Base-by-base conservation (phyloP, 2,888 invertebrate genomes). In the Catocala fraxini region DNA sequence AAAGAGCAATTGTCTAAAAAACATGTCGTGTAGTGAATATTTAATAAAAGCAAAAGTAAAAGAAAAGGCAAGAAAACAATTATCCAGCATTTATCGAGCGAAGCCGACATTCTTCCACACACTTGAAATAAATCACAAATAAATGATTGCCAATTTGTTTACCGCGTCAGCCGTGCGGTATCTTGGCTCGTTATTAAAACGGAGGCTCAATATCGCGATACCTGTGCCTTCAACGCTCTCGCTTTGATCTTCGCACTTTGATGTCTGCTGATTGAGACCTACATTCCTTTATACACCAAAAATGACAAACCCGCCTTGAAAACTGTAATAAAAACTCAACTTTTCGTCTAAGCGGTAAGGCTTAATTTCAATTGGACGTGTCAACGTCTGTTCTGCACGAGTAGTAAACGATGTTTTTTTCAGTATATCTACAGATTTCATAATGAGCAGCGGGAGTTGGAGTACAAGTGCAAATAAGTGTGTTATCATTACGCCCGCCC, bases 391-490 rank as follows among this genome's bases (percentile, higher is more conserved):
- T 74, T 78, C 68, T 60, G 71, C 76, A 78, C 73, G 75, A 75
- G 63, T 68, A 51, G 64, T 57, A 63, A 69, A 47, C 47, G 63
- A 56, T 73, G 64, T 70, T 71, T 78, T 78, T 78, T 79, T 67
- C 64, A 68, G 71, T 77, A 71, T 80, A 76, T 81, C 77, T 77
- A 78, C 78, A 78, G 82, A 84, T 84, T 86, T 65, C 60, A 76
- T 85, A 83, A 87, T 87, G 86, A 87, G 87, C 84, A 81, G 61
- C 81, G 86, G 83, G 85, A 85, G 76, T 78, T 71, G 71, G 65
- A 72, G 72, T 75, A 73, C 64, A 80, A 77, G 84, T 80, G 79
- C 72, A 83, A 83, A 83, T 84, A 84, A 79, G 81, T 77, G 64
- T 80, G 80, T 79, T 81, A 79, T 78, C 77, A 76, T 78, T 75